phyloP scores from a whole-genome alignment of 2,888 invertebrate species.

The Sericinus montela region DNA sequence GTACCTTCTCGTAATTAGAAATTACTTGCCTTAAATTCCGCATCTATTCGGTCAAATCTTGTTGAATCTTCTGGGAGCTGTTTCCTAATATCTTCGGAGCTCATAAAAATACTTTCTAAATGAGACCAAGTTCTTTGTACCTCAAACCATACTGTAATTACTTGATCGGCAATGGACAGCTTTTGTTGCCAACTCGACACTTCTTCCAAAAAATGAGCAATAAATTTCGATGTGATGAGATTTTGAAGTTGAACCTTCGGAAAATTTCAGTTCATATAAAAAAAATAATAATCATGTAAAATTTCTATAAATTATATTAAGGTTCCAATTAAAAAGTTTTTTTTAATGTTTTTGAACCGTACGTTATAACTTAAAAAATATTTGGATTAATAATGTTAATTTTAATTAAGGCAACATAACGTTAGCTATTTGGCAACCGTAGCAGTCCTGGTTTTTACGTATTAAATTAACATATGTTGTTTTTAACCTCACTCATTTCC shows the following conservation, averaged over 20 bases:
- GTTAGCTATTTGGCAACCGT: too few species aligned
- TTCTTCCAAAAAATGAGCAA: slow-evolving; percentile 96
- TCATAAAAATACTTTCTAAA: slow-evolving; percentile 98
- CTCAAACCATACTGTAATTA: slow-evolving; percentile 95
- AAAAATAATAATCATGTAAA: too few species aligned
- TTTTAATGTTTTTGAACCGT: too few species aligned
- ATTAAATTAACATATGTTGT: too few species aligned
- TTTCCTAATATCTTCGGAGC: slow-evolving; percentile 96
- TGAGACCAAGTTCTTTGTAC: slow-evolving; percentile 98
- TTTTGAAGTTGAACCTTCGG: slow-evolving; percentile 94
- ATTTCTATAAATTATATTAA: too few species aligned
- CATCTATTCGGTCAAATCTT: slow-evolving; percentile 94
- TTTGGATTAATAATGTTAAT: too few species aligned
- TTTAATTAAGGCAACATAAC: too few species aligned
- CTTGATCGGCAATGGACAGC: slow-evolving; percentile 95
- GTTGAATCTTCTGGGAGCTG: slow-evolving; percentile 96
- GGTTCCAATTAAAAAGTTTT: too few species aligned
- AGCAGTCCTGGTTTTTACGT: too few species aligned
- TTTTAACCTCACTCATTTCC: too few species aligned
- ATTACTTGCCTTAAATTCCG: slow-evolving; percentile 87
- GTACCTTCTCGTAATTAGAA: too few species aligned
- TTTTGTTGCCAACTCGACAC: slow-evolving; percentile 97
- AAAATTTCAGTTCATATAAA: background rate
- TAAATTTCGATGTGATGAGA: slow-evolving; percentile 97
- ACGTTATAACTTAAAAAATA: too few species aligned